These are phyloP conservation scores for Chymomyza procnemis DNA, from an alignment of 2,888 invertebrate genomes.

Conservation along the genomic window DNA sequence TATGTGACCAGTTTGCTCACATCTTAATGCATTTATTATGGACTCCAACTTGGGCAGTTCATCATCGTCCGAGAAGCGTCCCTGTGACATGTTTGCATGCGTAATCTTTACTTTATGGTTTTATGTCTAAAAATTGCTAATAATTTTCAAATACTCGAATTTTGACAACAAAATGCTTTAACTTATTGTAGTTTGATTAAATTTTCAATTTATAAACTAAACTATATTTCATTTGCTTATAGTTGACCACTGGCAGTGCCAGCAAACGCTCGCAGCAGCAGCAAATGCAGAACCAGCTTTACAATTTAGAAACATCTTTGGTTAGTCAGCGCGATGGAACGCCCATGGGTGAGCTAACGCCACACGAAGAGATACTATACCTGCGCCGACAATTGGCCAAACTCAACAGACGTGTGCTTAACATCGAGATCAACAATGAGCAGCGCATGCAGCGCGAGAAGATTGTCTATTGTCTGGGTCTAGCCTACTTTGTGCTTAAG, in stretches of 20 bases:
- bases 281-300: slow-evolving; percentile 39
- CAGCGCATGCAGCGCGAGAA: slow-evolving; percentile 92
- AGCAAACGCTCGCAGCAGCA: slow-evolving; percentile 70
- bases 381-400: slow-evolving; percentile 91
- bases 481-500: slow-evolving; percentile 92
- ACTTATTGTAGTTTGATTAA: no score
- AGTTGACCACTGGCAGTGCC: slow-evolving; percentile 74
- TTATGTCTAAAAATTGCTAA: no score
- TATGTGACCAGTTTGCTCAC: slow-evolving; percentile 57
- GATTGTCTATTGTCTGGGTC: slow-evolving; percentile 88
- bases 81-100: slow-evolving; percentile 34
- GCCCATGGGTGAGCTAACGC: slow-evolving; percentile 84
- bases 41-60: slow-evolving; percentile 46
- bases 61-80: slow-evolving; percentile 26
- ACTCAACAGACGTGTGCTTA: slow-evolving; percentile 90
- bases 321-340: slow-evolving; percentile 82
- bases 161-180: not conserved
- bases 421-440: slow-evolving; percentile 90
- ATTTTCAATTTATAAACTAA: slow-evolving; percentile 31
- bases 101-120: no score
- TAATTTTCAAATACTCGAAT: not conserved
- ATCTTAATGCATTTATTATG: slow-evolving; percentile 49
- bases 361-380: slow-evolving; percentile 89
- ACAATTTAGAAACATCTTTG: slow-evolving; percentile 70
- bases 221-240: not conserved